Conservation (phyloP, 2,113 vertebrate species). For the Alligator mississippiensis region DNA sequence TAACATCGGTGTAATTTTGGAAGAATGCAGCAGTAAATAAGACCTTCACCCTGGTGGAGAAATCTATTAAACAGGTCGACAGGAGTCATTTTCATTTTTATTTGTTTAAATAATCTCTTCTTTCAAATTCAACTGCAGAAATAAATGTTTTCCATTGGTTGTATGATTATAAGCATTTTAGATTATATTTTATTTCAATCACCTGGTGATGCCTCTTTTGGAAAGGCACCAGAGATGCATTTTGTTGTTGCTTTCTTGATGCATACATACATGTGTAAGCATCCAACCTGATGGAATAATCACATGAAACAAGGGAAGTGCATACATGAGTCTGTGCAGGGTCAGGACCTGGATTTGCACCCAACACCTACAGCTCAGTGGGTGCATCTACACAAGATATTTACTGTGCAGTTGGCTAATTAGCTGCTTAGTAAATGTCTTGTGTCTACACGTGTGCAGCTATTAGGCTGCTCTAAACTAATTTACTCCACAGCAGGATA, state of each 20-base stretch:
- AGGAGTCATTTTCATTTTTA: not conserved
- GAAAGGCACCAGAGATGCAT: not conserved
- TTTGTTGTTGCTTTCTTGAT: not conserved
- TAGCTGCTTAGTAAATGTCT: no score
- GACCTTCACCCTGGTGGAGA: constrained; percentile 48
- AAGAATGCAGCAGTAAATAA: not conserved
- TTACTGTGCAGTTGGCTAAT: no score
- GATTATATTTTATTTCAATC: not conserved
- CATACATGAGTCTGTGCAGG: not conserved
- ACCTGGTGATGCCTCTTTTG: not conserved
- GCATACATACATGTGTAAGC: not conserved
- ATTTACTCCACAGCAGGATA: no score
- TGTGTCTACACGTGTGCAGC: no score
- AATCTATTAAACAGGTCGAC: not conserved
- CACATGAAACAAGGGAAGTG: not conserved
- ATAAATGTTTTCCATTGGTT: not conserved
- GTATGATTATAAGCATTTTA: not conserved
- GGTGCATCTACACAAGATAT: no score
- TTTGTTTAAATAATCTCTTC: not conserved
- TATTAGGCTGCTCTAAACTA: no score
- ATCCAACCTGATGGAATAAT: not conserved
- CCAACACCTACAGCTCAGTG: not conserved
- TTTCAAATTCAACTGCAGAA: not conserved
- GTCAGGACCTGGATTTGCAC: not conserved
- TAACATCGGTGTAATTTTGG: constrained; percentile 22